Evolutionary conservation across 2,888 invertebrate genomes (phyloP).

Genomic region (Schizaphis graminum): DNA sequence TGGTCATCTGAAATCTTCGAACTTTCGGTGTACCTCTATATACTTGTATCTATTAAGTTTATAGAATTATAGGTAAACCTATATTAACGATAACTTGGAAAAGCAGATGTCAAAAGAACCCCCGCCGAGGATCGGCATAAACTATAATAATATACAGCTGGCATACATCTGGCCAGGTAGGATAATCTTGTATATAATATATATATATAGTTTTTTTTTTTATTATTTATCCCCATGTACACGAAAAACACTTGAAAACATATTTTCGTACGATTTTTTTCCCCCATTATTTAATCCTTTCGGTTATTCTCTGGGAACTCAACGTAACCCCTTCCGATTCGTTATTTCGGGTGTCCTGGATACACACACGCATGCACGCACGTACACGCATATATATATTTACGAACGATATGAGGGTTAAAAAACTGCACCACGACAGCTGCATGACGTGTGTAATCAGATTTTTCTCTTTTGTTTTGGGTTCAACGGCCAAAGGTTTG

Average conservation of each 20-base stretch:
- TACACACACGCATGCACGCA: conserved; percentile 22
- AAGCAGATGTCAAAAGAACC: conserved; percentile 55
- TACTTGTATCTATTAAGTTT: neutral
- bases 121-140: conserved; percentile 53
- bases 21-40: conserved; percentile 16
- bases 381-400: neutral
- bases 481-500: conserved; percentile 53
- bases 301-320: conserved; percentile 62
- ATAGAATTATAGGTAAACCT: neutral
- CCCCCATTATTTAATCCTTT: conserved; percentile 64
- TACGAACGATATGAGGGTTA: conserved; percentile 50
- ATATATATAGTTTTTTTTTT: neutral
- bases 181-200: conserved; percentile 42
- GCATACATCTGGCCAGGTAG: conserved; percentile 59
- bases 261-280: conserved; percentile 61
- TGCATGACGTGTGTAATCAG: conserved; percentile 59
- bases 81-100: conserved; percentile 27
- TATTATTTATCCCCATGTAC: conserved; percentile 28
- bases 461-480: conserved; percentile 60
- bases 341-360: conserved; percentile 56
- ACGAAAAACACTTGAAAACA: conserved; percentile 65
- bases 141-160: conserved; percentile 48
- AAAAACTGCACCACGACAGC: conserved; percentile 55
- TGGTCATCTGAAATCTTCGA: neutral
- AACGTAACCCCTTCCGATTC: conserved; percentile 54